Evolutionary conservation across 2,797 vertebrate genomes (phyloP).

Genomic region (Myotis myotis): DNA sequence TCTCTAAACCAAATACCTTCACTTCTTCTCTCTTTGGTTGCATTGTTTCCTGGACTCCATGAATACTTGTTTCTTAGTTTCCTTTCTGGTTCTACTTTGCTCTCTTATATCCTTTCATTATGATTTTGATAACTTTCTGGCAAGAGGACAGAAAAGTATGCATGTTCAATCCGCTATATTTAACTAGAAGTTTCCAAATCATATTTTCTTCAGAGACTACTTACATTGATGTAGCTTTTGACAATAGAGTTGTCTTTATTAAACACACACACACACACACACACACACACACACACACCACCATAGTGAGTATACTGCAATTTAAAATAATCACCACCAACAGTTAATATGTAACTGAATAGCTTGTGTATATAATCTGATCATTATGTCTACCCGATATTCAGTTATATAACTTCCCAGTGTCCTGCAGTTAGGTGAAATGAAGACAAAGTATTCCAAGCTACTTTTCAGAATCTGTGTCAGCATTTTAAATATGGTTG

Average conservation of each 20-base stretch:
- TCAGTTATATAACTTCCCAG: background rate
- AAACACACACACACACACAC: no score
- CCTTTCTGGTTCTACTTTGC: constrained; percentile 19
- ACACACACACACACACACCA: no score
- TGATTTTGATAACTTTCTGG: constrained; percentile 24
- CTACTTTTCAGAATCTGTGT: background rate
- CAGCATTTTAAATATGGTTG: background rate
- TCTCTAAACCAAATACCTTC: background rate
- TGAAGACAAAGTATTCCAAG: background rate
- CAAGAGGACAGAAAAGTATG: background rate
- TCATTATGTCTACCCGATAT: background rate
- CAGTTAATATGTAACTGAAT: background rate
- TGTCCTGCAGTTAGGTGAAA: background rate
- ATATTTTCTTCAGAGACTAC: constrained; percentile 18
- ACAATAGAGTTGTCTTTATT: constrained; percentile 39
- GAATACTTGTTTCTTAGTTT: background rate
- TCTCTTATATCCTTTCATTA: background rate
- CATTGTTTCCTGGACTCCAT: background rate
- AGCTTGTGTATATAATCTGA: background rate
- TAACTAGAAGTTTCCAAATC: constrained; percentile 9
- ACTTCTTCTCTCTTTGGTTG: background rate
- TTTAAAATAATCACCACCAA: constrained; percentile 27
- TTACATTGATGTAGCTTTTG: constrained; percentile 22
- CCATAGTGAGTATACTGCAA: background rate
- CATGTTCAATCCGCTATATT: background rate